A percentile compares a stretch with the other conserved stretches of the same genome.
phyloP scores from a whole-genome alignment of 2,797 vertebrate species.

The Leptoclinus maculatus region DNA sequence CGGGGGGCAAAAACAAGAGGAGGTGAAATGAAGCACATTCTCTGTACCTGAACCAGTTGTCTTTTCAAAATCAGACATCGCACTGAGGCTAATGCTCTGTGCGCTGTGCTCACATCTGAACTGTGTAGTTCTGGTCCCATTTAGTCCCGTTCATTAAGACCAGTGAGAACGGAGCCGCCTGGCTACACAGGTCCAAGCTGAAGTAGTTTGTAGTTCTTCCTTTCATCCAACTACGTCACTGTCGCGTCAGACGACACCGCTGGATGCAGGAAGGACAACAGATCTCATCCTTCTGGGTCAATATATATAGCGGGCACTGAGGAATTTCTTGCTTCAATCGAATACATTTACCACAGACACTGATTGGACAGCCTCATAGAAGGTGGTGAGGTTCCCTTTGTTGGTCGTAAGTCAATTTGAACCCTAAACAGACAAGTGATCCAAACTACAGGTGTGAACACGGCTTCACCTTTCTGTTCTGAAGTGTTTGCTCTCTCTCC shows the following conservation, averaged over 20 bases:
- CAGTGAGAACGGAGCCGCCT: neutral
- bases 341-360: neutral
- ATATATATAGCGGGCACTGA: too few species aligned
- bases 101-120: neutral
- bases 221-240: neutral
- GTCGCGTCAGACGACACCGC: too few species aligned
- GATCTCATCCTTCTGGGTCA: neutral
- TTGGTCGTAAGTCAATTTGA: neutral
- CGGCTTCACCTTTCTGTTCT: neutral
- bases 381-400: neutral
- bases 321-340: neutral
- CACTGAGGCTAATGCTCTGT: neutral
- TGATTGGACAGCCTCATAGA: neutral
- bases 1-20: conserved; percentile 42
- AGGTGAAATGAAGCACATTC: conserved; percentile 66
- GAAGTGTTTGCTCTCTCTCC: neutral
- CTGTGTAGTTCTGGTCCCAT: neutral
- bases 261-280: too few species aligned
- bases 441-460: neutral
- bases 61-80: neutral
- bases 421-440: neutral
- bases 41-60: neutral
- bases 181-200: neutral
- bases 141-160: neutral
- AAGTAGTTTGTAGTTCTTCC: neutral